Evolutionary conservation across 53 echinoderm and acorn worm genomes (phyloP).

Genomic region (Antedon mediterranea): DNA sequence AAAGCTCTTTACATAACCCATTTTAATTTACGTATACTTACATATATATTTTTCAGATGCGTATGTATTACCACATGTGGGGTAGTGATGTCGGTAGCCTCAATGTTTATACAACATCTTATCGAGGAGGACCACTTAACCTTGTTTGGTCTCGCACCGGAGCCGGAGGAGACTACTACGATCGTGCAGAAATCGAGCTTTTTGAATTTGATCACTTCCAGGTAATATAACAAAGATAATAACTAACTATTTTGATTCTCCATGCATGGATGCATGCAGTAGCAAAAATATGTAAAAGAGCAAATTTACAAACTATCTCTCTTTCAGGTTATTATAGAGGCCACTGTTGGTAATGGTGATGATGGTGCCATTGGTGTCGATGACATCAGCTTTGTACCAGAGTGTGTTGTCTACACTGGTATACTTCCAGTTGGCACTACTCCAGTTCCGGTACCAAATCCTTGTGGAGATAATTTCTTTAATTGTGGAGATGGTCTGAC

Average conservation of each 20-base stretch:
- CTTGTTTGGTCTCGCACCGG: conserved; percentile 40
- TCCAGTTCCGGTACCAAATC: neutral
- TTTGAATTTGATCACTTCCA: neutral
- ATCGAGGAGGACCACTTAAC: conserved; percentile 10
- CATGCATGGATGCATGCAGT: no score
- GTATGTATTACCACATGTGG: conserved; percentile 47
- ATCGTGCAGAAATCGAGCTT: conserved; percentile 5
- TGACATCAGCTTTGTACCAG: neutral
- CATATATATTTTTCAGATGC: neutral
- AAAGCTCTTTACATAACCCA: no score
- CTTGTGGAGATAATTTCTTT: conserved; percentile 26
- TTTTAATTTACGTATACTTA: neutral
- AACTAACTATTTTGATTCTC: no score
- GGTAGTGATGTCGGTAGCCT: conserved; percentile 41
- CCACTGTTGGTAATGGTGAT: neutral
- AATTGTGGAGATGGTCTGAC: conserved; percentile 11
- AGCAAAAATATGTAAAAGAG: no score
- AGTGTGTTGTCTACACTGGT: neutral
- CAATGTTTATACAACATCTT: conserved; percentile 31
- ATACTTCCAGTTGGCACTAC: neutral
- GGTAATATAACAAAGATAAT: neutral
- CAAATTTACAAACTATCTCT: no score
- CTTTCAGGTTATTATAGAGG: conserved; percentile 2
- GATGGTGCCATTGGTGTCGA: conserved; percentile 1
- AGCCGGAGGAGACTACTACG: conserved; percentile 42